These are phyloP conservation scores for Ormyrus rosae DNA, from an alignment of 2,888 invertebrate genomes.

Conservation along the genomic window DNA sequence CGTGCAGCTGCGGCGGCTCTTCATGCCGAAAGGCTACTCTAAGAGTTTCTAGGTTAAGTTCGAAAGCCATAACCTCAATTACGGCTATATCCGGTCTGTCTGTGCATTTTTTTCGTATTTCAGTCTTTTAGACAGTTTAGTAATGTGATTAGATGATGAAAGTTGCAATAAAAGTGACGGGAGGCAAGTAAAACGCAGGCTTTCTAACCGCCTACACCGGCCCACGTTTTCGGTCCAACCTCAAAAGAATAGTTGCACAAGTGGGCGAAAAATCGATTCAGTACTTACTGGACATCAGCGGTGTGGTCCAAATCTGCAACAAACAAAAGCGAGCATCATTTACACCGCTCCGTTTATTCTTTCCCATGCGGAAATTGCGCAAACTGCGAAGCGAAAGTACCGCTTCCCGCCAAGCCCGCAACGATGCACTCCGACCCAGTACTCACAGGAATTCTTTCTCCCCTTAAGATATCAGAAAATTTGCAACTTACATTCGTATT, in stretches of 20 bases:
- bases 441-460: no score
- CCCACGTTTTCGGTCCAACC: constrained; percentile 49
- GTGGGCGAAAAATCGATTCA: no score
- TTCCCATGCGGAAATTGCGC: background rate
- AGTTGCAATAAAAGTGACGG: no score
- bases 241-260: constrained; percentile 12
- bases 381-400: constrained; percentile 25
- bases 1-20: no score
- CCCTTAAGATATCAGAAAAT: background rate
- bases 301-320: constrained; percentile 95
- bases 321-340: constrained; percentile 54
- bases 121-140: no score
- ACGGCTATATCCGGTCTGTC: background rate
- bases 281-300: constrained; percentile 97
- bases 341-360: no score
- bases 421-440: no score
- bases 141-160: no score
- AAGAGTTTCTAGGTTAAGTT: constrained; percentile 54
- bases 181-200: background rate
- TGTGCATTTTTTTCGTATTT: background rate
- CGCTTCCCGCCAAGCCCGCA: constrained; percentile 54
- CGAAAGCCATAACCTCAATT: constrained; percentile 52
- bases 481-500: constrained; percentile 88
- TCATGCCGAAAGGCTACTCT: background rate
- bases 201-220: background rate